Evolutionary conservation across 1,140 invertebrate genomes (phyloP), one percentile per base, ranked within the genome.

Genomic region (Drosophila pandora): DNA sequence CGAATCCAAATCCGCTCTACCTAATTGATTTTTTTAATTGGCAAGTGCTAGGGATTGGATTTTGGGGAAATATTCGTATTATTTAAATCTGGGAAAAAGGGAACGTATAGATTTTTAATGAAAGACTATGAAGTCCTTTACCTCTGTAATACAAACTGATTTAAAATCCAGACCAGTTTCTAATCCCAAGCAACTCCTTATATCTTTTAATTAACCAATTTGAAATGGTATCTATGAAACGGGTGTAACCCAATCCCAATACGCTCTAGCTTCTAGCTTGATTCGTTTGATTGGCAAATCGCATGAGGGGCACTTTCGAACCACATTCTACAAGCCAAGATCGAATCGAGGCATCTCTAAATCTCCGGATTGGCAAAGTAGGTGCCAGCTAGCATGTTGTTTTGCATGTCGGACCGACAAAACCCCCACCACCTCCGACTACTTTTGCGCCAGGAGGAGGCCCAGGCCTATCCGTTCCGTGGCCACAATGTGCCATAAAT

Each of bases 401-500:
- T 74, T 75, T 62, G 64, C 76, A 76, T 71, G 59, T 69, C 67
- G 41, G 43, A 48, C 78, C 63, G 62, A 63, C 17, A 67, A 81
- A 54, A 25, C 32, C 28, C 45, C 34, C 37, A 12, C 34, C 57
- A n/a, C 59, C 41, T 37, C 50, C 25, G 17, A 2, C 21, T 28
- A 23, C 45, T 32, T 43, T 39, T 17, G 34, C 57, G 60, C 67
- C 67, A 32, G 48, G 67, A 17, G n/a, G 41, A 43, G 12, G 43
- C n/a, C 28, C 13, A 3, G 21, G 49, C 56, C 30, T 48, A 54
- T 43, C 43, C 57, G 47, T 50, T 37, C 34, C 22, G 49, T 32
- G 47, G 56, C 74, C 57, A 81, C 81, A 85, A 85, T 81, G 82
- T 85, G 81, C 81, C 83, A 85, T 87, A 85, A 85, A 85, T 85